These are phyloP conservation scores for Ptilorrhoa leucosticta DNA, from an alignment of 2,113 vertebrate genomes.

Conservation along the genomic window DNA sequence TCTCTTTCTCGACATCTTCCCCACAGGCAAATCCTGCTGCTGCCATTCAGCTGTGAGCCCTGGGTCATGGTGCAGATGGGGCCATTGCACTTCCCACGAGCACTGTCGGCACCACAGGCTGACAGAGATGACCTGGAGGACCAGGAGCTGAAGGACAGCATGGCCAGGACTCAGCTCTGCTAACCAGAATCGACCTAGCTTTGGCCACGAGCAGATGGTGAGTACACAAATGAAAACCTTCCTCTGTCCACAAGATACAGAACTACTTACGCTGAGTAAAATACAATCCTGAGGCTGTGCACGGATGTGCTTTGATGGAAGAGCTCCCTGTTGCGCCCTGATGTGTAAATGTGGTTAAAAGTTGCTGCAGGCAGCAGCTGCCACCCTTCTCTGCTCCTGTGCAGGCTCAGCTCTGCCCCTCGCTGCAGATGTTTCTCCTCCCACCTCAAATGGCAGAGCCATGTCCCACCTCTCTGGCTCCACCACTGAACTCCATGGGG, in stretches of 20 bases:
- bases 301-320: accelerated
- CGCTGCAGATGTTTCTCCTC: background rate
- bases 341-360: background rate
- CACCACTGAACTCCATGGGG: accelerated
- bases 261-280: background rate
- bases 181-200: background rate
- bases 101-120: accelerated
- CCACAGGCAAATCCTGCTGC: background rate
- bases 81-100: background rate
- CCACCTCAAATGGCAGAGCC: background rate
- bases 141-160: background rate
- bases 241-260: background rate
- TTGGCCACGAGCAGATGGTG: background rate
- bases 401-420: background rate
- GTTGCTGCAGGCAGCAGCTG: background rate
- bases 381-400: background rate
- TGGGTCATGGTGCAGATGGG: background rate
- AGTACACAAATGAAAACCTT: background rate
- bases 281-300: background rate
- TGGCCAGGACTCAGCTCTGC: background rate
- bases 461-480: background rate
- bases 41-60: background rate
- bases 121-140: background rate
- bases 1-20: background rate
- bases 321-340: background rate